Percentiles rank a stretch among this genome's conserved stretches.
Evolutionary conservation across 2,888 invertebrate species (phyloP).

Genomic region (Argyresthia goedartella): DNA sequence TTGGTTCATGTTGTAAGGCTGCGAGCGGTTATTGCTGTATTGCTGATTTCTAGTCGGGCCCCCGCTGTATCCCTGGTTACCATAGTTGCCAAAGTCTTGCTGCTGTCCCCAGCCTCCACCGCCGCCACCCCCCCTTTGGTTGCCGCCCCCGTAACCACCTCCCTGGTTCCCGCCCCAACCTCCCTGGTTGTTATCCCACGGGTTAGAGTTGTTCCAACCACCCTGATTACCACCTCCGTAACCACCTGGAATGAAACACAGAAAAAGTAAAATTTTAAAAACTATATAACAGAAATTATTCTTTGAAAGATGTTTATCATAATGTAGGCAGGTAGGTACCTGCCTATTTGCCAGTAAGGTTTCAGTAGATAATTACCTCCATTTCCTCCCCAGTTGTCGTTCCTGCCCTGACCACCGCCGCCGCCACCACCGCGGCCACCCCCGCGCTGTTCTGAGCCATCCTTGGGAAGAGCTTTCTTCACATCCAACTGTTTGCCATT

Average conservation of each 20-base stretch:
- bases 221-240: slow-evolving; percentile 48
- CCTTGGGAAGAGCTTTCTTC: slow-evolving; percentile 93
- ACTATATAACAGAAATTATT: too few species aligned
- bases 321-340: slow-evolving; percentile 5
- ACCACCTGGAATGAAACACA: slow-evolving; percentile 47
- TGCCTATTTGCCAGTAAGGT: slow-evolving; percentile 23
- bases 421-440: slow-evolving; percentile 52
- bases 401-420: slow-evolving; percentile 58
- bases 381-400: slow-evolving; percentile 26
- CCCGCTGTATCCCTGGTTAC: slow-evolving; percentile 87
- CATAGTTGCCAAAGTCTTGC: slow-evolving; percentile 82
- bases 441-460: slow-evolving; percentile 72
- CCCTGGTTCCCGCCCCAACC: slow-evolving; percentile 28
- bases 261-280: neutral
- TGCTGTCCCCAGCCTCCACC: slow-evolving; percentile 69
- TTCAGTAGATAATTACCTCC: slow-evolving; percentile 29
- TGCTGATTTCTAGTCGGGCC: slow-evolving; percentile 87
- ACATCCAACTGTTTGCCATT: slow-evolving; percentile 92
- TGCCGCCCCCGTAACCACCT: slow-evolving; percentile 49
- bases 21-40: slow-evolving; percentile 76
- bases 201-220: slow-evolving; percentile 6
- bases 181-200: slow-evolving; percentile 24
- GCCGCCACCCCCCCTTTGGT: slow-evolving; percentile 47
- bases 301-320: too few species aligned
- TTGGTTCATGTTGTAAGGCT: slow-evolving; percentile 79